These are phyloP conservation scores for Oophaga sylvatica DNA, from an alignment of 2,797 vertebrate species.

Conservation along the genomic window DNA sequence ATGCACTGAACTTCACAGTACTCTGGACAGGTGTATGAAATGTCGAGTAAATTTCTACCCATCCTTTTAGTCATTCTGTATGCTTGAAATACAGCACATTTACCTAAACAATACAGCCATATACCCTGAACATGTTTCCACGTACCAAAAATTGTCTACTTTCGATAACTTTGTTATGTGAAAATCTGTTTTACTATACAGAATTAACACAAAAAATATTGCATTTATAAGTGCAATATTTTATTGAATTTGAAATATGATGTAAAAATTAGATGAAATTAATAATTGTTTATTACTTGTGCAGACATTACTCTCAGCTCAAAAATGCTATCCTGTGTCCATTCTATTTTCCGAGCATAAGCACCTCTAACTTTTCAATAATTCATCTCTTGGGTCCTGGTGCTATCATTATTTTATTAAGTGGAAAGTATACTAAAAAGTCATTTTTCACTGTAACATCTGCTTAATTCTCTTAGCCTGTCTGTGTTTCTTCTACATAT, in stretches of 20 bases:
- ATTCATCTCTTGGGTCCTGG: neutral
- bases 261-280: neutral
- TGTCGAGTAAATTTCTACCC: no score
- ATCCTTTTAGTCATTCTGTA: no score
- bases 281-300: neutral
- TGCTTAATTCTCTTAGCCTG: conserved; percentile 6
- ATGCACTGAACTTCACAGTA: no score
- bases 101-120: no score
- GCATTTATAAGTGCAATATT: neutral
- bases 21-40: no score
- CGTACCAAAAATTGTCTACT: neutral
- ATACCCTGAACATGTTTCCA: neutral
- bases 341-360: neutral
- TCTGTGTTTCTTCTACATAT: conserved; percentile 18
- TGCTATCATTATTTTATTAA: conserved; percentile 3
- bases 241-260: neutral
- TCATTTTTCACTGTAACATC: conserved; percentile 25
- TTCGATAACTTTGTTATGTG: neutral
- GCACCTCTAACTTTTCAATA: no score
- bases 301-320: neutral
- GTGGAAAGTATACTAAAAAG: neutral
- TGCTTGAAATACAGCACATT: no score
- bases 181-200: neutral
- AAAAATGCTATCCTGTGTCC: neutral
- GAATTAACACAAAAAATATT: neutral